Evolutionary conservation across 2,888 invertebrate species (phyloP).

Genomic region (Cactoblastis cactorum): DNA sequence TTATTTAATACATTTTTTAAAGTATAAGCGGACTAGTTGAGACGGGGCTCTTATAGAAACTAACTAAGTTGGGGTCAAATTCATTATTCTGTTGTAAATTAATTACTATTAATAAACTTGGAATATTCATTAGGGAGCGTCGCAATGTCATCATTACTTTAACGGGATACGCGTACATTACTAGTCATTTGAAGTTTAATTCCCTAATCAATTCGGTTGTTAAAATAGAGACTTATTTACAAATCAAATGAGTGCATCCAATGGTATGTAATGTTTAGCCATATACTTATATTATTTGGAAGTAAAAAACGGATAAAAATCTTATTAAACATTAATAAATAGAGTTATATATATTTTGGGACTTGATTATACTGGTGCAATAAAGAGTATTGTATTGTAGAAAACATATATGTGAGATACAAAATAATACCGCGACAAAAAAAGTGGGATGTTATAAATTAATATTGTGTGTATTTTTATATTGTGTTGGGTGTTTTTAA

Average conservation of each 20-base stretch:
- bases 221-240: background rate
- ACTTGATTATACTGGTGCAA: no score
- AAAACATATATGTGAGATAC: no score
- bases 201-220: background rate
- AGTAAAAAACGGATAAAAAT: no score
- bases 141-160: constrained; percentile 19
- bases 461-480: no score
- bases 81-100: constrained; percentile 13
- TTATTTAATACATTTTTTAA: background rate
- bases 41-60: constrained; percentile 9
- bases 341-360: no score
- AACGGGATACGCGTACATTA: constrained; percentile 6
- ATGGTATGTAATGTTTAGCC: no score
- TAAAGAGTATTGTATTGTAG: no score
- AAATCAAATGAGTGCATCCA: background rate
- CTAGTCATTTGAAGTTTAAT: constrained; percentile 1
- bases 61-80: constrained; percentile 17
- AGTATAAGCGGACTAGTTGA: constrained; percentile 2
- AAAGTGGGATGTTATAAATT: no score
- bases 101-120: constrained; percentile 12
- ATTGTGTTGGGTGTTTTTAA: no score
- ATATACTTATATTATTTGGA: no score
- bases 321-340: no score
- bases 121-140: constrained; percentile 20
- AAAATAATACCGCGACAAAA: no score